Base-by-base conservation (phyloP, 2,888 invertebrate species). In the Amblyteles armatorius region DNA sequence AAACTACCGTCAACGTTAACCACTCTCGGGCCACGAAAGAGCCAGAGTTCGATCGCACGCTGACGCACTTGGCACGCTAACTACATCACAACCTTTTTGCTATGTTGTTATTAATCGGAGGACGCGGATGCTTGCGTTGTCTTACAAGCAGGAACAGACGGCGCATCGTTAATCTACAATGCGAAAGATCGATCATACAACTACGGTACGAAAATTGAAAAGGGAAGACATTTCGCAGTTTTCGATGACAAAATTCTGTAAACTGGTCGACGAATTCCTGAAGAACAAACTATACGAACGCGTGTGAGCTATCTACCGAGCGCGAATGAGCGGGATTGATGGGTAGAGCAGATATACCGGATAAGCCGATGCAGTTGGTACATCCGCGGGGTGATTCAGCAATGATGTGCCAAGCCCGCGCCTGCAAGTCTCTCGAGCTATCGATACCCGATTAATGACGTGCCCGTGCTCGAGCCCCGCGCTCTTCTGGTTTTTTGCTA, bases 1-100 rank as follows among this genome's bases (percentile, higher is more conserved):
- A 79, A 84, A 82, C 82, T 82, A 86, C 79, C 79, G 63, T 36
- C 44, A 40, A 50, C 73, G 65, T 81, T 74, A 84, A 86, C 80
- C 19, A 63, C 68, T 68, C 68, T 13, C 77, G 26, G 22, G 9
- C 79, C 55, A 48, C 57, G 26, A 19, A 29, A 16, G 50, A 71
- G 57, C n/a, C 52, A 74, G 55, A 76, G 73, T 68, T 79, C 52
- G 69, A 69, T 73, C 72, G 63, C 55, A 79, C 69, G 50, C 67
- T 65, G 50, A 76, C 76, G 76, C 33, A 76, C 65, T 76, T 52
- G 33, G 55, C 68, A 68, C 22, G 76, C 13, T 50, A 16, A 48
- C 65, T 48, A 26, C 33, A 26, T 74, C 63, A 33, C 22, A 60
- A 22, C 7, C 29, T 26, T n/a, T 36, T 44, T 44, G 29, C 9